phyloP scores from a whole-genome alignment of 2,113 vertebrate genomes.

The Burhinus oedicnemus region DNA sequence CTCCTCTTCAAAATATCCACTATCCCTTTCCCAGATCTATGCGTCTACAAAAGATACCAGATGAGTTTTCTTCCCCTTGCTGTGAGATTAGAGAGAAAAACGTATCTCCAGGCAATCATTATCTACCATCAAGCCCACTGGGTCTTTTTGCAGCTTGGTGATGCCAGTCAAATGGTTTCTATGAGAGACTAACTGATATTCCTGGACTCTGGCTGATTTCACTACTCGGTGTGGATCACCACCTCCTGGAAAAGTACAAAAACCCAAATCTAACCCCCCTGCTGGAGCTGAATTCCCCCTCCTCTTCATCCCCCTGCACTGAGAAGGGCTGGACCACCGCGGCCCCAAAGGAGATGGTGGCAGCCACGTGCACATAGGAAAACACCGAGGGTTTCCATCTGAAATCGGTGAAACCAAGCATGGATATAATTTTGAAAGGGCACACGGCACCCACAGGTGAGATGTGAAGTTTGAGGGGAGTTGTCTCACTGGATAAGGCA shows the following conservation, averaged over 20 bases:
- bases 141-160: background rate
- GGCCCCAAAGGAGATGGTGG: background rate
- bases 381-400: background rate
- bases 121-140: background rate
- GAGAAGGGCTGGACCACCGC: background rate
- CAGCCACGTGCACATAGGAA: rapidly evolving
- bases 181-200: background rate
- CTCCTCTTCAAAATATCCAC: background rate
- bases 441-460: background rate
- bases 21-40: background rate
- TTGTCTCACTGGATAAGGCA: background rate
- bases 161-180: conserved; percentile 12
- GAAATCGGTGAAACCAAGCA: background rate
- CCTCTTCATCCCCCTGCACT: background rate
- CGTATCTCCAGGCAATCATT: background rate
- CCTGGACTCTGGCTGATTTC: background rate
- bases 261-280: background rate
- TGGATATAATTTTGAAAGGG: background rate
- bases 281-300: background rate
- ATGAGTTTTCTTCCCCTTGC: background rate
- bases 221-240: background rate
- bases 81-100: background rate
- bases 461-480: background rate
- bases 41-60: background rate
- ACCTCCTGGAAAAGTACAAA: background rate